Evolutionary conservation across 1,140 invertebrate genomes (phyloP), one percentile per base, ranked within the genome.

Genomic region (Colletes gigas): DNA sequence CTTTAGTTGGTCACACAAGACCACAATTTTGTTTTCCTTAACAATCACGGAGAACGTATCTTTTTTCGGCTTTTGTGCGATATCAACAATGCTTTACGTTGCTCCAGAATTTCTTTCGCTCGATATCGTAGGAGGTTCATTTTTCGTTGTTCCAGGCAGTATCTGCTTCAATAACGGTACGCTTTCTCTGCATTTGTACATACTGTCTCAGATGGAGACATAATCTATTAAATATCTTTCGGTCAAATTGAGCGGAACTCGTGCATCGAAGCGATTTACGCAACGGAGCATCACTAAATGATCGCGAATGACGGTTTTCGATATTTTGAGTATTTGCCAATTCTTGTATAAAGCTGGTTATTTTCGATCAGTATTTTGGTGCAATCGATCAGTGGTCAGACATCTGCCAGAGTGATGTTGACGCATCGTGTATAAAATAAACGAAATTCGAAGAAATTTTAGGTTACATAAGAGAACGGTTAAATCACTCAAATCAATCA

Each of bases 61-160:
- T 50, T 50, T 50, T 10, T 50, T 50, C 60, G 39, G 5, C 12
- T 39, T 30, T 41, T 63, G 60, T 6, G 8, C 5, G 21, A 63
- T 19, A 12, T 41, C 41, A 39, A 39, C 30, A 4, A 4, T 17
- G 30, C 15, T 41, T 63, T 41, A 41, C 41, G 12, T 82, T 75
- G 17, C 50, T 41, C 52, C 60, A 55, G 41, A 59, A 81, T n/a
- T 59, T 47, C 63, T 76, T 75, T 60, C 52, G 70, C 63, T 47
- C 47, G 21, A 68, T 47, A n/a, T 66, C 63, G 44, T 82, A 72
- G n/a, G 59, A 52, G 59, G 77, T 78, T 67, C 73, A 82, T 66
- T 69, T 80, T 62, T 80, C 70, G 71, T 85, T 86, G 62, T 9
- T 44, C 82, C 83, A 83, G 84, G 89, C 41, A 91, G 75, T 44